Conservation (phyloP, 2,888 invertebrate genomes). For the Phoenoteleia sp. region DNA sequence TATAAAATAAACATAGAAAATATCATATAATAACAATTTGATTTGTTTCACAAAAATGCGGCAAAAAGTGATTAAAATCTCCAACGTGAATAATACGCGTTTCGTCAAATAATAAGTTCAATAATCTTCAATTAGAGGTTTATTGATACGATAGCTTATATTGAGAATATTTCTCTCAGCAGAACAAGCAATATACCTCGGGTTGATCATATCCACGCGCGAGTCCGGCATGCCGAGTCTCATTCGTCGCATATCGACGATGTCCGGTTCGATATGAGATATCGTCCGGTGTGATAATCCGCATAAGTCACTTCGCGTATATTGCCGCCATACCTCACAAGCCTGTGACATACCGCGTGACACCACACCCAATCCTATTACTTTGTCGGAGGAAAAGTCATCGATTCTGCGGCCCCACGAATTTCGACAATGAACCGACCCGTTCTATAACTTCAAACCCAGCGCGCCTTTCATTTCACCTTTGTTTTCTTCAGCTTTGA, state of each 20-base stretch:
- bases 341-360: slow-evolving; percentile 82
- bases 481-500: slow-evolving; percentile 40
- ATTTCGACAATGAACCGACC: slow-evolving; percentile 67
- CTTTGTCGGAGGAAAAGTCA: slow-evolving; percentile 71
- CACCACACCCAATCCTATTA: slow-evolving; percentile 76
- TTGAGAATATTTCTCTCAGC: slow-evolving; percentile 80
- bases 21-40: too few species aligned
- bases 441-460: slow-evolving; percentile 53
- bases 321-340: slow-evolving; percentile 84
- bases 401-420: slow-evolving; percentile 62
- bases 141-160: slow-evolving; percentile 64
- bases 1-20: too few species aligned
- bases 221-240: slow-evolving; percentile 83
- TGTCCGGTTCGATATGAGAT: slow-evolving; percentile 86
- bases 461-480: slow-evolving; percentile 31
- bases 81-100: not conserved
- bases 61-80: too few species aligned
- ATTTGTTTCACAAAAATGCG: too few species aligned
- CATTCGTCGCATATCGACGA: slow-evolving; percentile 86
- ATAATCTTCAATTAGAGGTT: slow-evolving; percentile 11
- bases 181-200: slow-evolving; percentile 81
- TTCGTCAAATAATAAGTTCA: slow-evolving; percentile 23
- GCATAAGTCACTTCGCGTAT: slow-evolving; percentile 83
- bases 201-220: slow-evolving; percentile 80
- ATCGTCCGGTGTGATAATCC: slow-evolving; percentile 84